Conservation (phyloP, 92 coral and sea anemone genomes). For the Umimayanthus chanpuru region DNA sequence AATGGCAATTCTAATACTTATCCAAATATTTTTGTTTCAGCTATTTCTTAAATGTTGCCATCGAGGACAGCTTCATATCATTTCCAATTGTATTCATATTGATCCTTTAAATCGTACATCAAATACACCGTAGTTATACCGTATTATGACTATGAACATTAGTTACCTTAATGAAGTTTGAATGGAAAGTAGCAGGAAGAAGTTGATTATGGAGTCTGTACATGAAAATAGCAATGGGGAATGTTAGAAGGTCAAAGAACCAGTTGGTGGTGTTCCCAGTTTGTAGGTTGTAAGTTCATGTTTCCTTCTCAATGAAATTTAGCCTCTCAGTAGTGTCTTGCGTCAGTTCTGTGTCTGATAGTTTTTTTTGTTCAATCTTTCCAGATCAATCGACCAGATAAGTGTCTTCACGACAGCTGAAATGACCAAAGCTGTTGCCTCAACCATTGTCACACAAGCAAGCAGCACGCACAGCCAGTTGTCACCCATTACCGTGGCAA, state of each 20-base stretch:
- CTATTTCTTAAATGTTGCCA: too few relatives aligned
- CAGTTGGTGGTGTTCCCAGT: background rate
- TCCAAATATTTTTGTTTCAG: too few relatives aligned
- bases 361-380: background rate
- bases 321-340: background rate
- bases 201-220: too few relatives aligned
- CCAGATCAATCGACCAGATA: constrained; percentile 78
- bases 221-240: too few relatives aligned
- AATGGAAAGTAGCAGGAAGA: too few relatives aligned
- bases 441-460: constrained; percentile 88
- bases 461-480: constrained; percentile 88
- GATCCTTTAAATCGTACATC: too few relatives aligned
- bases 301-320: background rate
- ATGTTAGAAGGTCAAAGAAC: background rate
- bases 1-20: too few relatives aligned
- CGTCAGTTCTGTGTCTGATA: background rate
- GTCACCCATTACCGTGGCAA: constrained; percentile 97
- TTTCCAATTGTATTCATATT: too few relatives aligned
- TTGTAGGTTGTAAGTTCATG: background rate
- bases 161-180: too few relatives aligned
- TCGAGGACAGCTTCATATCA: too few relatives aligned
- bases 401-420: constrained; percentile 86
- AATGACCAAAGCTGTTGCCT: constrained; percentile 92
- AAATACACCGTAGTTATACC: too few relatives aligned
- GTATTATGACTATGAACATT: too few relatives aligned